A percentile compares a stretch with the other conserved stretches of the same genome.
These are phyloP conservation scores for Emydoidea blandingii DNA, from an alignment of 2,797 vertebrate genomes.

Conservation along the genomic window DNA sequence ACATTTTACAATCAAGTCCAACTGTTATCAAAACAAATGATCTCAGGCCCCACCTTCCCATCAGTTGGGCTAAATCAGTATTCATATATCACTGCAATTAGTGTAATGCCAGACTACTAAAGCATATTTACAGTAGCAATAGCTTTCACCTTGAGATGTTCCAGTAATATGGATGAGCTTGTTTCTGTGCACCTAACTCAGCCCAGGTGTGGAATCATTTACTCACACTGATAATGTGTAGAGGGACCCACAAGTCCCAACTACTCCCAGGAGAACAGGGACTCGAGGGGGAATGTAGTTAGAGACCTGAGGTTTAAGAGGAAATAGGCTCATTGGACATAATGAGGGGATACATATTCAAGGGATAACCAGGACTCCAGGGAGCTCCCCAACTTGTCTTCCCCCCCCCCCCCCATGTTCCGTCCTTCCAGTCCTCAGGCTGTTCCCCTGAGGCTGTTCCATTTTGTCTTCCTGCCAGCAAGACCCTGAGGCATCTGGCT, in stretches of 20 bases:
- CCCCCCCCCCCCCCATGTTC: not conserved
- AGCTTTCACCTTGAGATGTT: not conserved
- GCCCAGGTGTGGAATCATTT: not conserved
- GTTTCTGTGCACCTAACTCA: not conserved
- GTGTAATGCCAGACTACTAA: not conserved
- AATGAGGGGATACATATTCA: not conserved
- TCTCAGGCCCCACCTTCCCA: not conserved
- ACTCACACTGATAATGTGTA: not conserved
- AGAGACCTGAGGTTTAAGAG: not conserved
- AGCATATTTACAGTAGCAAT: not conserved
- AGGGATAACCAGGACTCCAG: not conserved
- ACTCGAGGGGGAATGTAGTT: not conserved
- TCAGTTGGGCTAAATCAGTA: not conserved
- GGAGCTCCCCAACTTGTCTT: not conserved
- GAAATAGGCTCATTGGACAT: not conserved
- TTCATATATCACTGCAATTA: not conserved
- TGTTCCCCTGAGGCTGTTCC: not conserved
- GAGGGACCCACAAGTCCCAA: not conserved
- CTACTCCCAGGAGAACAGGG: not conserved
- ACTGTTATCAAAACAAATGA: not conserved
- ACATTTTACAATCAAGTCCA: not conserved
- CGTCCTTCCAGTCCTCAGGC: not conserved
- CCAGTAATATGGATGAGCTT: not conserved
- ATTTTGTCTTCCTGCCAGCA: not conserved
- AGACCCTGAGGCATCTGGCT: not conserved